Percentiles rank a stretch among this genome's conserved stretches.
Conservation (phyloP, 2,797 vertebrate species). For the Onychomys torridus region DNA sequence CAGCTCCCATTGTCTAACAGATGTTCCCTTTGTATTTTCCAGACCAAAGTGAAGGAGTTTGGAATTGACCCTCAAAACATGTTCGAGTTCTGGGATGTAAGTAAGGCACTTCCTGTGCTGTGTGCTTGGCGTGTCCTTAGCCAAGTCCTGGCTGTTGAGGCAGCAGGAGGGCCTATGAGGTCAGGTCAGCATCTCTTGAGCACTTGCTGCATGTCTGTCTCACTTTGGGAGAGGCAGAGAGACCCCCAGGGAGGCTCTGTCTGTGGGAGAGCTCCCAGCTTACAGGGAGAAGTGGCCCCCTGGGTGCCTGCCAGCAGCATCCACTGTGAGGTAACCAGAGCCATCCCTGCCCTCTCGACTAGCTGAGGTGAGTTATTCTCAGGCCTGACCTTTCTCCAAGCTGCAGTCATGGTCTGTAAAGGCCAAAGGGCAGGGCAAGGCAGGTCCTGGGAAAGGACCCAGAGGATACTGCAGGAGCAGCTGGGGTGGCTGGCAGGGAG, state of each 20-base stretch:
- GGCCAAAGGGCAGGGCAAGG: conserved; percentile 67
- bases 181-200: conserved; percentile 56
- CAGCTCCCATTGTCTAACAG: not conserved
- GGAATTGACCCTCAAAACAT: conserved; percentile 97
- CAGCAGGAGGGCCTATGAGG: not conserved
- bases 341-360: not conserved
- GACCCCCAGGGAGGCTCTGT: not conserved
- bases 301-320: conserved; percentile 45
- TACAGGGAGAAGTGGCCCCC: not conserved
- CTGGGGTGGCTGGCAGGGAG: not conserved
- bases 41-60: conserved; percentile 98
- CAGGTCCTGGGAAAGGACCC: not conserved
- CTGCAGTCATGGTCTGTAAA: conserved; percentile 28
- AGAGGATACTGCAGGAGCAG: not conserved
- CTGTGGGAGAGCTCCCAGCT: not conserved
- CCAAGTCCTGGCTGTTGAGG: not conserved
- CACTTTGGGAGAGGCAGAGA: not conserved
- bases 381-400: conserved; percentile 77
- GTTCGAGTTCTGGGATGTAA: conserved; percentile 99
- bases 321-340: conserved; percentile 69
- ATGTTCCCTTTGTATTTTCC: conserved; percentile 71
- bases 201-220: conserved; percentile 26
- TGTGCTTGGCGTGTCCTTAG: conserved; percentile 39
- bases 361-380: conserved; percentile 78
- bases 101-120: conserved; percentile 84